phyloP scores from a whole-genome alignment of 1,140 invertebrate genomes.

The Nebria ingens region DNA sequence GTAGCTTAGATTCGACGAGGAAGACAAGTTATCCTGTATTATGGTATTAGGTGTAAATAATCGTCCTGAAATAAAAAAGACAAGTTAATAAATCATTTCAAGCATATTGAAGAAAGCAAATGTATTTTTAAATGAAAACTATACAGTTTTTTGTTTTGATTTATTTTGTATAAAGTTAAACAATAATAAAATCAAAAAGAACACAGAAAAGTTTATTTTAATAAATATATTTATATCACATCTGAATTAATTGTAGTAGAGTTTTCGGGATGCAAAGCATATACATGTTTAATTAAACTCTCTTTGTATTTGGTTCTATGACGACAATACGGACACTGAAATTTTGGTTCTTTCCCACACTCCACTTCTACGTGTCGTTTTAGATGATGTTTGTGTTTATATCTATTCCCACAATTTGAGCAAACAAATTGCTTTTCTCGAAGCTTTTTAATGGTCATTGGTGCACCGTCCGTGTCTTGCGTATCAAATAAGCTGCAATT shows the following conservation, averaged over 20 bases:
- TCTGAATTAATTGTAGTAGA: too few relatives aligned
- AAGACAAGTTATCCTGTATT: not conserved
- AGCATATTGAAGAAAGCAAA: too few relatives aligned
- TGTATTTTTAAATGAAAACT: too few relatives aligned
- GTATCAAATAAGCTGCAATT: not conserved
- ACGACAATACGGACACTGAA: slow-evolving; percentile 31
- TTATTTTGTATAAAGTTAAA: too few relatives aligned
- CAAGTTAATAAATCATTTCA: not conserved
- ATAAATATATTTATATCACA: not conserved
- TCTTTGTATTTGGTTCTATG: slow-evolving; percentile 11
- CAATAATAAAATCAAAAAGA: too few relatives aligned
- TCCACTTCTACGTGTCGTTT: slow-evolving; percentile 36
- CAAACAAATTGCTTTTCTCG: not conserved
- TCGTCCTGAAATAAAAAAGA: not conserved
- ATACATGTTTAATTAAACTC: slow-evolving; percentile 9
- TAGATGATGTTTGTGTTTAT: slow-evolving; percentile 36
- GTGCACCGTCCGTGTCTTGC: not conserved
- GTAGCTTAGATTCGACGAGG: not conserved
- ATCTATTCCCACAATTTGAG: slow-evolving; percentile 7
- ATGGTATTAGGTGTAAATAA: not conserved
- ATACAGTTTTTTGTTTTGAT: too few relatives aligned
- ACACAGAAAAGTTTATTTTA: not conserved
- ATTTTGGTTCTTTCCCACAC: slow-evolving; percentile 39
- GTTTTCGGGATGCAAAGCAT: not conserved
- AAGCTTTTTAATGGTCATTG: not conserved